Percentiles rank a stretch among this genome's conserved stretches.
These are phyloP conservation scores for Molossus alvarezi DNA, from an alignment of 2,797 vertebrate species.

Conservation along the genomic window DNA sequence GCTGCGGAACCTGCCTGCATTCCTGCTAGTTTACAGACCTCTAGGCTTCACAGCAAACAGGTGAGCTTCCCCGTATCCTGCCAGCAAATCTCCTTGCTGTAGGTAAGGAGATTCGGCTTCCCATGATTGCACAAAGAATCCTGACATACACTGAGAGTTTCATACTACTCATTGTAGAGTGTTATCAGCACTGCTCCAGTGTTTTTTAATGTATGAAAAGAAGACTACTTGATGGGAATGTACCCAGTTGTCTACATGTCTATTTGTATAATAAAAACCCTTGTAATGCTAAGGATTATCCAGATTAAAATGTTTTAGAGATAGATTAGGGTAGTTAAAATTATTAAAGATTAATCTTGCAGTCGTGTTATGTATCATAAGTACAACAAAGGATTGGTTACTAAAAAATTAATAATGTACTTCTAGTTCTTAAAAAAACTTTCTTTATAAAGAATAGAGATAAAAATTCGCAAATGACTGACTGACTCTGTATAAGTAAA, in stretches of 20 bases:
- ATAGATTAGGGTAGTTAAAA: not conserved
- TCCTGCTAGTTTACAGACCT: not conserved
- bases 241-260: not conserved
- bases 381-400: not conserved
- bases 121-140: constrained; percentile 12
- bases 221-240: constrained; percentile 39
- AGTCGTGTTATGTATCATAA: not conserved
- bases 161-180: not conserved
- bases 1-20: not conserved
- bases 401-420: not conserved
- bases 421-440: not conserved
- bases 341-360: constrained; percentile 47
- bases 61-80: constrained; percentile 48
- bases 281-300: constrained; percentile 24
- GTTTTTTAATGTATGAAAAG: constrained; percentile 38
- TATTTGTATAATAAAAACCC: constrained; percentile 1
- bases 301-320: constrained; percentile 56
- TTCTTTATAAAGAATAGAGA: constrained; percentile 27
- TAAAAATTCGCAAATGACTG: constrained; percentile 38
- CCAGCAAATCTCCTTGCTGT: constrained; percentile 53
- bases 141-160: not conserved
- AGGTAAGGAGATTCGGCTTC: constrained; percentile 53
- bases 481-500: constrained; percentile 4
- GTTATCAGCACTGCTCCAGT: not conserved
- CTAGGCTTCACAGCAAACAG: constrained; percentile 34